Conservation (phyloP, 2,113 vertebrate species). For the Platysternon megacephalum region DNA sequence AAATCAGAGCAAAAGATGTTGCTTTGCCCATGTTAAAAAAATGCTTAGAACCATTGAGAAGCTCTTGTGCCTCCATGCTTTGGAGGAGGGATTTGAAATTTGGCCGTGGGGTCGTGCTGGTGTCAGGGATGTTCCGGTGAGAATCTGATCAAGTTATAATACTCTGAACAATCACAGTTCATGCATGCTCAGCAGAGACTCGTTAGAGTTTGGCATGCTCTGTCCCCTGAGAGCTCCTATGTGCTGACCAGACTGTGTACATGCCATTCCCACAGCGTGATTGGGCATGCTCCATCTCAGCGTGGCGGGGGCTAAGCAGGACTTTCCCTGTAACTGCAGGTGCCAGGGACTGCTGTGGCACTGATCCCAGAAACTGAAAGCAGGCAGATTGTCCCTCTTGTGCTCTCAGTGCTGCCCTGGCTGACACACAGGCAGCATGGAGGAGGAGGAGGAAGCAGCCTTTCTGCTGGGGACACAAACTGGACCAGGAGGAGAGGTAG, state of each 20-base stretch:
- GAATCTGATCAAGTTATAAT: slow-evolving; percentile 11
- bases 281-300: neutral
- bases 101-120: neutral
- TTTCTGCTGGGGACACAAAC: neutral
- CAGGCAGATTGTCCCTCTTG: neutral
- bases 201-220: neutral
- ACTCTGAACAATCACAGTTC: neutral
- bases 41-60: neutral
- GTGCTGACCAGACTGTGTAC: neutral
- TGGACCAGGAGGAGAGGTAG: neutral
- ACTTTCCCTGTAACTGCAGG: neutral
- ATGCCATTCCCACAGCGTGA: neutral
- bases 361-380: neutral
- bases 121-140: slow-evolving; percentile 7
- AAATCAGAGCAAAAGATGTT: slow-evolving; percentile 21
- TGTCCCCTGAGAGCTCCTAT: rapidly evolving
- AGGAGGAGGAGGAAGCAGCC: neutral
- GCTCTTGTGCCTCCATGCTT: neutral
- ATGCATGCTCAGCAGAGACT: neutral
- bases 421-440: rapidly evolving
- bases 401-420: neutral
- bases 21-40: neutral
- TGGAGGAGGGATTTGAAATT: slow-evolving; percentile 20
- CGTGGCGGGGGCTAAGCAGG: neutral
- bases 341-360: neutral